Conservation (phyloP, 2,888 invertebrate genomes). For the Nephrotoma guestfalica region DNA sequence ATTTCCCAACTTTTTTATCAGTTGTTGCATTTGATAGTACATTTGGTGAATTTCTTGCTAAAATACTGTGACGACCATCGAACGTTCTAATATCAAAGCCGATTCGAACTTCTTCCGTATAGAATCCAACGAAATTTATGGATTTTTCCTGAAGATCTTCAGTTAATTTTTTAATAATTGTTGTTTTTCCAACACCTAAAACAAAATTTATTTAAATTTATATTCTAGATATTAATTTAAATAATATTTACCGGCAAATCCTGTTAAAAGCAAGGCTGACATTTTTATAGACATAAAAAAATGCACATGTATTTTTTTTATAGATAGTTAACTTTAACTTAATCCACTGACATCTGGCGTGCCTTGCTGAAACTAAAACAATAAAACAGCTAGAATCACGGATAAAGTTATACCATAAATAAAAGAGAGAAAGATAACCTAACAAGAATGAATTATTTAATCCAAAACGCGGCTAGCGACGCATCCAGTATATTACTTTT, state of each 20-base stretch:
- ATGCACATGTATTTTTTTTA: too few relatives aligned
- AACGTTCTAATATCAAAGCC: slow-evolving; percentile 50
- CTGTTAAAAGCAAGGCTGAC: not conserved
- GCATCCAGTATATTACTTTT: too few relatives aligned
- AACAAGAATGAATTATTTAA: too few relatives aligned
- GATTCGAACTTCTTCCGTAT: slow-evolving; percentile 47
- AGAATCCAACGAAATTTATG: slow-evolving; percentile 38
- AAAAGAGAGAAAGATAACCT: too few relatives aligned
- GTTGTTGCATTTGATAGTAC: not conserved
- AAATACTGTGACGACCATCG: slow-evolving; percentile 30
- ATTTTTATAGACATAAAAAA: not conserved
- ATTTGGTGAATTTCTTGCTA: slow-evolving; percentile 32
- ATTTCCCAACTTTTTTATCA: slow-evolving; percentile 40
- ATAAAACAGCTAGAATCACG: too few relatives aligned
- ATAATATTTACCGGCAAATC: not conserved
- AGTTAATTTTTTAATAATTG: slow-evolving; percentile 38
- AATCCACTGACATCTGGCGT: too few relatives aligned
- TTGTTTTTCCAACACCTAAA: slow-evolving; percentile 51
- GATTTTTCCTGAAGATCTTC: slow-evolving; percentile 24
- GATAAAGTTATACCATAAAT: too few relatives aligned
- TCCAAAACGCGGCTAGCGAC: too few relatives aligned
- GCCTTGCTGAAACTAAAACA: too few relatives aligned
- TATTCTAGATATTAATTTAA: not conserved
- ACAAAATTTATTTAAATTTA: not conserved
- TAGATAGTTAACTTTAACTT: too few relatives aligned